Percentiles rank a stretch among this genome's conserved stretches.
Conservation (phyloP, 64 coral and sea anemone species). For the Anthopleura sola region DNA sequence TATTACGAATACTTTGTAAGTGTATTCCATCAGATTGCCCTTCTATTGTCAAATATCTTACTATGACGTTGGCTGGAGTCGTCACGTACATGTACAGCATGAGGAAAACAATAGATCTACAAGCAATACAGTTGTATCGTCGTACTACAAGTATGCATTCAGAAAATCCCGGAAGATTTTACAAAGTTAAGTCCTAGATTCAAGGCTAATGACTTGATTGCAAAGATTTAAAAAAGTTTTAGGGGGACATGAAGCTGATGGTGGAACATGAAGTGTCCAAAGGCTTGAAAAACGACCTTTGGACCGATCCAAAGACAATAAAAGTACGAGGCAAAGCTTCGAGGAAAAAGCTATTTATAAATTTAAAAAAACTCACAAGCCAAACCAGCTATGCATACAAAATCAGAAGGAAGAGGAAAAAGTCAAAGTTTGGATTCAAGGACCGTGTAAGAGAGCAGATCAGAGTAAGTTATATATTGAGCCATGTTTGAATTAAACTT, state of each 20-base stretch:
- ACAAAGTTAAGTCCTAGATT: too few relatives aligned
- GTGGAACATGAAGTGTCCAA: neutral
- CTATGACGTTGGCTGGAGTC: neutral
- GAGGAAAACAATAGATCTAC: neutral
- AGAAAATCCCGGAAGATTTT: too few relatives aligned
- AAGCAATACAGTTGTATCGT: too few relatives aligned
- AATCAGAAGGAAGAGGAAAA: neutral
- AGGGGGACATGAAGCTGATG: too few relatives aligned
- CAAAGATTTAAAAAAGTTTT: neutral
- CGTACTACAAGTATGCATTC: too few relatives aligned
- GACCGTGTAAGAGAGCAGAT: too few relatives aligned
- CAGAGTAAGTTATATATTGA: neutral
- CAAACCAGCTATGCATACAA: neutral
- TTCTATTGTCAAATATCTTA: neutral
- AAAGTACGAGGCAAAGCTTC: neutral
- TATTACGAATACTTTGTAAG: neutral
- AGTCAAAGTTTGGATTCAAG: neutral
- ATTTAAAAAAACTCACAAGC: neutral
- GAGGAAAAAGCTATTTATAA: neutral
- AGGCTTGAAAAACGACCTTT: neutral
- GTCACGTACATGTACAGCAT: neutral
- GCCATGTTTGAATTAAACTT: neutral
- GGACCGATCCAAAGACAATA: neutral
- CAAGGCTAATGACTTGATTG: too few relatives aligned
- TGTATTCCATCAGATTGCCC: neutral